A percentile compares a stretch with the other conserved stretches of the same genome.
These are phyloP conservation scores for Cistogaster globosa DNA, from an alignment of 2,888 invertebrate genomes.

Conservation along the genomic window DNA sequence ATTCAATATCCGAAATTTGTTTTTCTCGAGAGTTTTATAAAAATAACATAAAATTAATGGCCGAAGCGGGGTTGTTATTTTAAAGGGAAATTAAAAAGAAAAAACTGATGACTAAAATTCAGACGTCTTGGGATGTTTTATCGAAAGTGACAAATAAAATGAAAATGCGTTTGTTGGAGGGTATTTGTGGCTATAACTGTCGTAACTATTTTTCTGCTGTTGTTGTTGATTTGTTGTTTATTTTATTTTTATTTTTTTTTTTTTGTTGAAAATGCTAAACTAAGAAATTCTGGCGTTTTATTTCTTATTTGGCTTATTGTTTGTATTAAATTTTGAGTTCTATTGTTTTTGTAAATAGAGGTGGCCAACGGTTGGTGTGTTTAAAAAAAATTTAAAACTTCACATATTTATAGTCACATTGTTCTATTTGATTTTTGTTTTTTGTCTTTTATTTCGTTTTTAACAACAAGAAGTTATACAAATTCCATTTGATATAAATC, in stretches of 20 bases:
- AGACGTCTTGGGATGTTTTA: slow-evolving; percentile 54
- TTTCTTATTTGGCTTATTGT: slow-evolving; percentile 38
- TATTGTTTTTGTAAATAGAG: slow-evolving; percentile 70
- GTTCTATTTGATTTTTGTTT: slow-evolving; percentile 16
- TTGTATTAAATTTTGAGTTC: slow-evolving; percentile 67
- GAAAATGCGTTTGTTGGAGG: slow-evolving; percentile 60
- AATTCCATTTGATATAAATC: slow-evolving; percentile 6
- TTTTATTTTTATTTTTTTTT: slow-evolving; percentile 25
- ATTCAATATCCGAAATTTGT: slow-evolving; percentile 71
- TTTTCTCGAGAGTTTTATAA: slow-evolving; percentile 37
- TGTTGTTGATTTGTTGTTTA: slow-evolving; percentile 46
- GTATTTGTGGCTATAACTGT: slow-evolving; percentile 59
- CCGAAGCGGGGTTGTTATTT: slow-evolving; percentile 56
- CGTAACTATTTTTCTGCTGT: slow-evolving; percentile 52
- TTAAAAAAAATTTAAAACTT: slow-evolving; percentile 57
- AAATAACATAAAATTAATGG: slow-evolving; percentile 69
- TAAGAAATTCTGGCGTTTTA: slow-evolving; percentile 2
- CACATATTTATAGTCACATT: slow-evolving; percentile 68
- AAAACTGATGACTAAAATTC: slow-evolving; percentile 60
- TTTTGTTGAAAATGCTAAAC: slow-evolving; percentile 48
- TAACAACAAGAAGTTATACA: background rate
- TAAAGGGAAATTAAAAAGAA: slow-evolving; percentile 52
- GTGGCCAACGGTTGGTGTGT: slow-evolving; percentile 66
- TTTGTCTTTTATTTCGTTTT: background rate
- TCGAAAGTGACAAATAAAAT: slow-evolving; percentile 42